A percentile compares a stretch with the other conserved stretches of the same genome.
Conservation (phyloP, 2,888 invertebrate species). For the Rhagonycha fulva region DNA sequence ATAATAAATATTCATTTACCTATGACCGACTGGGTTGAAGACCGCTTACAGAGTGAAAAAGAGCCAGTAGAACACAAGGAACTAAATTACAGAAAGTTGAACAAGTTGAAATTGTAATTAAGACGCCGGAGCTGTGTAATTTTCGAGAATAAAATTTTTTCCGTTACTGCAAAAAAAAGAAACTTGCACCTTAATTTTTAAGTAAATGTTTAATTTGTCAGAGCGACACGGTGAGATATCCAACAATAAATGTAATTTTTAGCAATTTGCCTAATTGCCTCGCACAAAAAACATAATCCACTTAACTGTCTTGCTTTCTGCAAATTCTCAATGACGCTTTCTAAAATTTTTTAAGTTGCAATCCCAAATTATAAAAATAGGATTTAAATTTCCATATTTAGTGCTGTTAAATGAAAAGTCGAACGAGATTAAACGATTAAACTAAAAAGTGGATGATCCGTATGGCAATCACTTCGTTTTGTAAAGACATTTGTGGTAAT, state of each 20-base stretch:
- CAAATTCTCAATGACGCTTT: not conserved
- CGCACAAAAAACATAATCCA: not conserved
- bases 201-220: not conserved
- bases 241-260: not conserved
- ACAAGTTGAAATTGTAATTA: not conserved
- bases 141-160: not conserved
- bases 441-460: conserved; percentile 26
- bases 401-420: not conserved
- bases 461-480: conserved; percentile 22
- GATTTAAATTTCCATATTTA: not conserved
- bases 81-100: not conserved
- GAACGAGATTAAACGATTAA: conserved; percentile 8
- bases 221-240: not conserved
- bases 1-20: no score
- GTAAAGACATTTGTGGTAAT: conserved; percentile 20
- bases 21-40: no score
- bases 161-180: not conserved
- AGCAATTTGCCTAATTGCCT: not conserved
- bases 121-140: not conserved
- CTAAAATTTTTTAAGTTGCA: not conserved
- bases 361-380: not conserved
- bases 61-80: not conserved
- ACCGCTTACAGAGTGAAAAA: no score
- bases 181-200: not conserved
- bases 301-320: not conserved